These are phyloP conservation scores for Morpho achilles DNA, from an alignment of 2,888 invertebrate species.

Conservation along the genomic window DNA sequence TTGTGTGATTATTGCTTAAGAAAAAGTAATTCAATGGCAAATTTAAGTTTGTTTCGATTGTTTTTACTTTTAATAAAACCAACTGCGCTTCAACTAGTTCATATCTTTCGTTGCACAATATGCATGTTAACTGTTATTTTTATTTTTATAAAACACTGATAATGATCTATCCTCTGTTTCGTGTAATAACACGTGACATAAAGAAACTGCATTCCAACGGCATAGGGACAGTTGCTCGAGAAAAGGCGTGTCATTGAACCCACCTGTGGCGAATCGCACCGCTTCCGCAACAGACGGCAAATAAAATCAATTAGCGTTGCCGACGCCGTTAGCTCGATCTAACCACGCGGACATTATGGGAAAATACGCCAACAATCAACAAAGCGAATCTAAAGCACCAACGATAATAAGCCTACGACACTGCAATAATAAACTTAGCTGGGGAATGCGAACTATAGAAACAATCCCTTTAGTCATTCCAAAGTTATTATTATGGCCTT, in stretches of 20 bases:
- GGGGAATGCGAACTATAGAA: slow-evolving; percentile 10
- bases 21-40: too few relatives aligned
- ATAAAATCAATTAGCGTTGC: slow-evolving; percentile 58
- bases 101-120: too few relatives aligned
- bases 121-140: too few relatives aligned
- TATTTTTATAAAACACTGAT: neutral
- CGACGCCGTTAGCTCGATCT: slow-evolving; percentile 42
- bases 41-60: too few relatives aligned
- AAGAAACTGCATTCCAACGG: slow-evolving; percentile 53
- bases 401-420: slow-evolving; percentile 14
- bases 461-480: slow-evolving; percentile 27
- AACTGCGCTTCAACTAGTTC: too few relatives aligned
- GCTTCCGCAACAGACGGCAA: slow-evolving; percentile 57
- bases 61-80: too few relatives aligned
- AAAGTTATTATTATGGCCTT: slow-evolving; percentile 27
- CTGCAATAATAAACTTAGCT: slow-evolving; percentile 18
- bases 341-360: slow-evolving; percentile 27
- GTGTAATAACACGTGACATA: slow-evolving; percentile 25
- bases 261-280: slow-evolving; percentile 54
- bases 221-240: slow-evolving; percentile 40
- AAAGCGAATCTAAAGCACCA: slow-evolving; percentile 21
- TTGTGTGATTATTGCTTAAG: too few relatives aligned
- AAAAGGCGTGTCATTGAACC: slow-evolving; percentile 65
- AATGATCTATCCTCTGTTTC: slow-evolving; percentile 8
- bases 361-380: slow-evolving; percentile 27